These are phyloP conservation scores for Melanogrammus aeglefinus DNA, from an alignment of 2,797 vertebrate species.

Conservation along the genomic window DNA sequence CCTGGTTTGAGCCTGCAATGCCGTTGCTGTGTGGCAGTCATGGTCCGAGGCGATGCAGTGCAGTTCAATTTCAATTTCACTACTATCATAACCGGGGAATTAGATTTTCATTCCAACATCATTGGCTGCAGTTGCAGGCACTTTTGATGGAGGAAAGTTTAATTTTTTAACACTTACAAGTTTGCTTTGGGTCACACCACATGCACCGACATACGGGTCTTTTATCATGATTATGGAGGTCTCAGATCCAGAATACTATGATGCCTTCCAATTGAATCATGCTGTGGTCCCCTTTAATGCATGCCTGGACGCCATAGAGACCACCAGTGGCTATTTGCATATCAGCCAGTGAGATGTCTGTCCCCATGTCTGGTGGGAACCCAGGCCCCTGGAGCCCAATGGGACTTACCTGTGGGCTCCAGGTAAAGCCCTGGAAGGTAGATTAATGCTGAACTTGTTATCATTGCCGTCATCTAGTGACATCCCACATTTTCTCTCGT, in stretches of 20 bases:
- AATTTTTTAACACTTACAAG: conserved; percentile 45
- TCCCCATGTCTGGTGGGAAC: conserved; percentile 56
- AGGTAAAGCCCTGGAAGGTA: conserved; percentile 59
- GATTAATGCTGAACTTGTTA: conserved; percentile 78
- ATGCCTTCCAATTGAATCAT: conserved; percentile 22
- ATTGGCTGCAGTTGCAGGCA: conserved; percentile 14
- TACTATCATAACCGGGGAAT: conserved; percentile 34
- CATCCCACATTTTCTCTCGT: conserved; percentile 49
- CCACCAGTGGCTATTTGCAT: conserved; percentile 14
- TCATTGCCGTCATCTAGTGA: conserved; percentile 60
- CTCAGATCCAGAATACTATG: conserved; percentile 20
- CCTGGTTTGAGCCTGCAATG: conserved; percentile 7
- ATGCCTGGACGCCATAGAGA: conserved; percentile 25
- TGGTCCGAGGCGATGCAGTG: conserved; percentile 7
- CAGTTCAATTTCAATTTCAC: conserved; percentile 33
- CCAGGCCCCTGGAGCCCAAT: conserved; percentile 59
- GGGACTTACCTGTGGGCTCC: conserved; percentile 60
- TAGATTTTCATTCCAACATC: conserved; percentile 30
- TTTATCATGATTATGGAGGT: conserved; percentile 37
- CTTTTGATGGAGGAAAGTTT: conserved; percentile 24
- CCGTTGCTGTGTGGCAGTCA: conserved; percentile 1
- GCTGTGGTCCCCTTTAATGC: conserved; percentile 27
- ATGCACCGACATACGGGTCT: conserved; percentile 32
- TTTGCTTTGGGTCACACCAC: conserved; percentile 38
- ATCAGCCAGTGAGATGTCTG: conserved; percentile 23